Evolutionary conservation across 2,797 vertebrate species (phyloP).

Genomic region (Erethizon dorsatum): DNA sequence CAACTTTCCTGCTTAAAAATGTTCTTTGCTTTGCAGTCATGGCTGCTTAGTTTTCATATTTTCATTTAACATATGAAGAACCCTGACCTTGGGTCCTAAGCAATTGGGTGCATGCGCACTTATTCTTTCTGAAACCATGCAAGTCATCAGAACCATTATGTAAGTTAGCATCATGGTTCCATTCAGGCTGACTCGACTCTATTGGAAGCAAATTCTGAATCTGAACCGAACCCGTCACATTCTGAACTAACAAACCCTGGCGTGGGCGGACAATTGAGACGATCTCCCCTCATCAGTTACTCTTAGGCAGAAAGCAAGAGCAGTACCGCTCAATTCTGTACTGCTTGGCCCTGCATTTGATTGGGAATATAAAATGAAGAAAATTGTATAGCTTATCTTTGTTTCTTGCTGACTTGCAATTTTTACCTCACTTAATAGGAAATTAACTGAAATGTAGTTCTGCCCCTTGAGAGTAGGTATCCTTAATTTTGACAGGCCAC

Average conservation of each 20-base stretch:
- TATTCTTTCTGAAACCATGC: background rate
- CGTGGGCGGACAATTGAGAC: background rate
- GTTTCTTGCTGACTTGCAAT: constrained; percentile 66
- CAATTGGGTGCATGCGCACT: background rate
- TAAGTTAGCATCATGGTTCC: background rate
- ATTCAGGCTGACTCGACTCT: background rate
- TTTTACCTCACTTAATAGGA: constrained; percentile 71
- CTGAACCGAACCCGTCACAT: background rate
- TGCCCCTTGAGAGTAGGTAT: constrained; percentile 57
- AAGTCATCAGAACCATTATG: background rate
- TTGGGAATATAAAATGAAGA: background rate
- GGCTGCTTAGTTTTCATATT: background rate
- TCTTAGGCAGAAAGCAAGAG: background rate
- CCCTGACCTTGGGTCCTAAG: background rate
- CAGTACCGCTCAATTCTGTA: background rate
- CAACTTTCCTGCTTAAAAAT: background rate
- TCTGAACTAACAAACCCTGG: background rate
- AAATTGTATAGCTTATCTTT: background rate
- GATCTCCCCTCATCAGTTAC: background rate
- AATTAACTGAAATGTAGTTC: constrained; percentile 69
- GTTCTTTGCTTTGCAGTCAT: background rate
- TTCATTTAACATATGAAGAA: background rate
- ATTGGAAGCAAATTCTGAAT: background rate
- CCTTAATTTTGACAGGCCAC: constrained; percentile 62
- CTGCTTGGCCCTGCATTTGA: background rate